A percentile compares a stretch with the other conserved stretches of the same genome.
These are phyloP conservation scores for Trimorus sp. DNA, from an alignment of 2,888 invertebrate genomes.

Conservation along the genomic window DNA sequence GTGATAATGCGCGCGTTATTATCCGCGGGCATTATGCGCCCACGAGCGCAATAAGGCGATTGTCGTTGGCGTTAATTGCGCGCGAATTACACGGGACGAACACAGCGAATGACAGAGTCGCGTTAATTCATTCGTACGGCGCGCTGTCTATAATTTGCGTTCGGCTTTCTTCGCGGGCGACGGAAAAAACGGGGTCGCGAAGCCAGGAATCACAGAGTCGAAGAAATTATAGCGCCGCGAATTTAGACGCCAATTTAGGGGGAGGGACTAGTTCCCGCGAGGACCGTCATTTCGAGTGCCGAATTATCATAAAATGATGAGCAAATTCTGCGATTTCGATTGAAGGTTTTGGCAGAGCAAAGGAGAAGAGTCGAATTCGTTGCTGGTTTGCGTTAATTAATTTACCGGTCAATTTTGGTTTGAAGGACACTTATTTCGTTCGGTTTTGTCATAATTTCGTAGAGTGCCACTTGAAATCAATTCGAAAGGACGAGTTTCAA, in stretches of 20 bases:
- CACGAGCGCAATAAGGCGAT: constrained; percentile 47
- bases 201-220: constrained; percentile 37
- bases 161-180: constrained; percentile 50
- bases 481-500: no score
- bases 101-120: constrained; percentile 45
- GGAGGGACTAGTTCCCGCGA: constrained; percentile 65
- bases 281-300: constrained; percentile 65
- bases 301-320: no score
- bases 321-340: no score
- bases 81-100: constrained; percentile 51
- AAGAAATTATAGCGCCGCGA: constrained; percentile 75
- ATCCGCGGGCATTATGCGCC: constrained; percentile 37
- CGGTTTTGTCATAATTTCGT: no score
- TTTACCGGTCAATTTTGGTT: no score
- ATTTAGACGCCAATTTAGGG: constrained; percentile 66
- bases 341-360: no score
- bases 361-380: no score
- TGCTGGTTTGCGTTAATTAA: no score
- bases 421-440: no score
- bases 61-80: constrained; percentile 57
- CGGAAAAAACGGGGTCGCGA: constrained; percentile 30
- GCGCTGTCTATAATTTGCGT: constrained; percentile 51
- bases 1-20: constrained; percentile 40
- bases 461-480: no score
- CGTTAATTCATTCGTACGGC: constrained; percentile 52